Evolutionary conservation across 2,113 vertebrate genomes (phyloP).

Genomic region (Scatophagus argus): DNA sequence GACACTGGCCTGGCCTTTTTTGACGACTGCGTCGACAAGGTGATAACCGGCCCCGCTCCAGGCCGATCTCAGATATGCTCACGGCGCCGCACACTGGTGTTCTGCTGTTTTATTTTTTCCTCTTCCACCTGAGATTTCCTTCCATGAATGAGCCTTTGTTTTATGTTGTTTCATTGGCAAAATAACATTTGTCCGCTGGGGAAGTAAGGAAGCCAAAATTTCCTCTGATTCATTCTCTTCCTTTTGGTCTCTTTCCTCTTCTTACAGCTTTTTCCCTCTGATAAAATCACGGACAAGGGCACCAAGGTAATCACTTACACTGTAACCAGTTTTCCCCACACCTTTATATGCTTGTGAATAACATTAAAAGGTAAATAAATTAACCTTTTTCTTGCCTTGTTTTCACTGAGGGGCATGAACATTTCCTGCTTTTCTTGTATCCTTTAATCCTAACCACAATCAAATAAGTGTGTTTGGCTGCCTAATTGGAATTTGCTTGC

Average conservation of each 20-base stretch:
- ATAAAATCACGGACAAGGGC: slow-evolving; percentile 95
- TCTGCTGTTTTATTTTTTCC: slow-evolving; percentile 24
- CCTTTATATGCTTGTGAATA: not conserved
- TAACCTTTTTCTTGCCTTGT: not conserved
- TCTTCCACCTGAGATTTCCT: slow-evolving; percentile 29
- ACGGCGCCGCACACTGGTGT: not conserved
- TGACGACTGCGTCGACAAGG: slow-evolving; percentile 99
- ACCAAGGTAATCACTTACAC: slow-evolving; percentile 88
- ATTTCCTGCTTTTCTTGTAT: slow-evolving; percentile 46
- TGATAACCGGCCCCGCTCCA: slow-evolving; percentile 66
- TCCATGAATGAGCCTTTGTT: slow-evolving; percentile 44
- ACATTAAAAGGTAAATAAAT: slow-evolving; percentile 14
- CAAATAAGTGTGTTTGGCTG: slow-evolving; percentile 4
- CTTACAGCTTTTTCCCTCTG: slow-evolving; percentile 92
- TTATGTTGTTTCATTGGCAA: slow-evolving; percentile 51
- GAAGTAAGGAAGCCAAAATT: slow-evolving; percentile 68
- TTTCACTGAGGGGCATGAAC: not conserved
- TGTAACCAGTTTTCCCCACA: slow-evolving; percentile 53
- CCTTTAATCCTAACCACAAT: slow-evolving; percentile 24
- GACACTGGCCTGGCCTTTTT: slow-evolving; percentile 98
- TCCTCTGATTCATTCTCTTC: slow-evolving; percentile 80
- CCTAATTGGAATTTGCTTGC: not conserved
- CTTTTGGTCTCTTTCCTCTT: slow-evolving; percentile 72
- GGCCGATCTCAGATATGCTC: not conserved
- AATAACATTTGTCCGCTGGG: slow-evolving; percentile 48